Evolutionary conservation across 2,113 vertebrate species (phyloP), one percentile per base, ranked within the genome.

Genomic region (Pachyramphus minor): DNA sequence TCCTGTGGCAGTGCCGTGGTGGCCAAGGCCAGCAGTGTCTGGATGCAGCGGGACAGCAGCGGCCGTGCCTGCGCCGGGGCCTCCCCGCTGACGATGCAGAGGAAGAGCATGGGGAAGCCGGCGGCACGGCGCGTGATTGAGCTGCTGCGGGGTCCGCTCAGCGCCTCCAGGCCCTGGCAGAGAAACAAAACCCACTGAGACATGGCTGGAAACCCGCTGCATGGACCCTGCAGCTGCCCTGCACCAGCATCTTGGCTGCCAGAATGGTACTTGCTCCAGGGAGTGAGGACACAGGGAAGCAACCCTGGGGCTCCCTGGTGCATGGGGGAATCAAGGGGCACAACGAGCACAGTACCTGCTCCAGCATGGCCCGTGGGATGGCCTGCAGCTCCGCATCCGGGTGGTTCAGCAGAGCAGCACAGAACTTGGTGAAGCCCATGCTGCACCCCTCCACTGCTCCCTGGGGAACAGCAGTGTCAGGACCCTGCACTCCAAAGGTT

Each of bases 361-460:
- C 97, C 77, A 99, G 96, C 83, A 99, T 95, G 8, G 95, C 68
- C 50, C 55, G 64, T 0, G 99, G 99, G 69, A 99, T 98, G 12
- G 96, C 97, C 85, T 92, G 97, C n/a, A 98, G 84, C 62, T 98
- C 97, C 3, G 73, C 44, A 37, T 98, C 97, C 0, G 62, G 93
- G 89, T 98, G 98, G 71, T 91, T 96, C 78, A 99, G 92, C 11
- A 99, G 96, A 49, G 97, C 92, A 8, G 97, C 71, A 60, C 98
- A 99, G 81, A 98, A 98, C 85, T 96, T 98, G 25, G 98, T 98
- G 95, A 99, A 98, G 63, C 98, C 98, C 20, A 98, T 18, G 77
- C 98, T 98, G 96, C 98, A 98, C 63, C 98, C 98, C 82, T 99
- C 98, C 93, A 99, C 98, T 12, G 98, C 98, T 86, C 99, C 98